Evolutionary conservation across 1,140 invertebrate species (phyloP).

Genomic region (Metaphire vulgaris): DNA sequence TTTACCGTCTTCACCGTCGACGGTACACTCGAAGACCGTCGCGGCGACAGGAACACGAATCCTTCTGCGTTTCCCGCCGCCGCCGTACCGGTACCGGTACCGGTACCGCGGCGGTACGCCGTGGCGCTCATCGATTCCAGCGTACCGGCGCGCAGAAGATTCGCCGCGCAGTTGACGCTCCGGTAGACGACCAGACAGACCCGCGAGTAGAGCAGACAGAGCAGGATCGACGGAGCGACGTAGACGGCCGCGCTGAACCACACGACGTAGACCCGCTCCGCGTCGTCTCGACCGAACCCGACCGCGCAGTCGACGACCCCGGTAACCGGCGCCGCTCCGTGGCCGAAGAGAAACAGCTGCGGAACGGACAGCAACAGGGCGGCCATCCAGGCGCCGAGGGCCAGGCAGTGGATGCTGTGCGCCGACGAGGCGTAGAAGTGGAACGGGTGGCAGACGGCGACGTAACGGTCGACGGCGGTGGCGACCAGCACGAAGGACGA

Average conservation of each 20-base stretch:
- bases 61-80: too few species aligned
- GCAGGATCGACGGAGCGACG: slow-evolving; percentile 32
- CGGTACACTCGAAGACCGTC: too few species aligned
- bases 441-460: slow-evolving; percentile 70
- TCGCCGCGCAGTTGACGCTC: slow-evolving; percentile 33
- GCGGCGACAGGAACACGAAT: too few species aligned
- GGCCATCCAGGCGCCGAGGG: slow-evolving; percentile 59
- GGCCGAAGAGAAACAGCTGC: slow-evolving; percentile 56
- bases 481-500: slow-evolving; percentile 91
- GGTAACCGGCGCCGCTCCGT: slow-evolving; percentile 37
- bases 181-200: slow-evolving; percentile 58
- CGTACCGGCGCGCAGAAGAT: slow-evolving; percentile 31
- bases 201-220: slow-evolving; percentile 51
- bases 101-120: too few species aligned
- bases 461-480: slow-evolving; percentile 85
- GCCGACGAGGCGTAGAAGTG: slow-evolving; percentile 38
- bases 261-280: slow-evolving; percentile 60
- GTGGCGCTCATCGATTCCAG: too few species aligned
- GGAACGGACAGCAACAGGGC: slow-evolving; percentile 59
- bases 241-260: slow-evolving; percentile 50
- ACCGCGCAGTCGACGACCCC: slow-evolving; percentile 60
- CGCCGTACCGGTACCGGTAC: too few species aligned
- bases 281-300: slow-evolving; percentile 57
- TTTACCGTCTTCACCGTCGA: slow-evolving; percentile 66
- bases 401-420: slow-evolving; percentile 37